Evolutionary conservation across 1,140 invertebrate genomes (phyloP).

Genomic region (Dolichoris vasculosae): DNA sequence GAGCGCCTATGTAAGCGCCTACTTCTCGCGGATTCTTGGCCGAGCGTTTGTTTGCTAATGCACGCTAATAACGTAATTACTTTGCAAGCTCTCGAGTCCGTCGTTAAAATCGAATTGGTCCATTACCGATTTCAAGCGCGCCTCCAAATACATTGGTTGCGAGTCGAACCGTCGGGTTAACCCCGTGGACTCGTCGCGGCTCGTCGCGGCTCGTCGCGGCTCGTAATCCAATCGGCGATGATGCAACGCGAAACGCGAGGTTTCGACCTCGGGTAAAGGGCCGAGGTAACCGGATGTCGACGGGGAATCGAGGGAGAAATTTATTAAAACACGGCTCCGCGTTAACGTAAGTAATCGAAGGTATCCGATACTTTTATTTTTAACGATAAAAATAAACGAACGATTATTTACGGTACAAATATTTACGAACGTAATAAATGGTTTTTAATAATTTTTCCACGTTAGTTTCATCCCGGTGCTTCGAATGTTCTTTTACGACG

Average conservation of each 20-base stretch:
- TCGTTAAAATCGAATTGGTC: background rate
- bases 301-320: background rate
- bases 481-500: background rate
- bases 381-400: background rate
- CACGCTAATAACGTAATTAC: background rate
- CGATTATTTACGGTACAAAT: background rate
- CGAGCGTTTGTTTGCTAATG: background rate
- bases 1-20: background rate
- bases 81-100: background rate
- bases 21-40: no score
- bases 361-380: background rate
- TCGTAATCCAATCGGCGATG: background rate
- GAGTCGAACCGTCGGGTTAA: no score
- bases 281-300: no score
- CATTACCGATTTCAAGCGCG: background rate
- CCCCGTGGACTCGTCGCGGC: no score
- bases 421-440: background rate
- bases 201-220: no score
- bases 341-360: no score
- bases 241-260: background rate
- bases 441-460: background rate
- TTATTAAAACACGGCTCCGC: background rate
- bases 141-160: background rate
- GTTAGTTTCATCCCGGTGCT: background rate
- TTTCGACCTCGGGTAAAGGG: background rate